Percentiles rank a stretch among this genome's conserved stretches.
Conservation (phyloP, 1,140 invertebrate genomes). For the Heliconius nattereri region DNA sequence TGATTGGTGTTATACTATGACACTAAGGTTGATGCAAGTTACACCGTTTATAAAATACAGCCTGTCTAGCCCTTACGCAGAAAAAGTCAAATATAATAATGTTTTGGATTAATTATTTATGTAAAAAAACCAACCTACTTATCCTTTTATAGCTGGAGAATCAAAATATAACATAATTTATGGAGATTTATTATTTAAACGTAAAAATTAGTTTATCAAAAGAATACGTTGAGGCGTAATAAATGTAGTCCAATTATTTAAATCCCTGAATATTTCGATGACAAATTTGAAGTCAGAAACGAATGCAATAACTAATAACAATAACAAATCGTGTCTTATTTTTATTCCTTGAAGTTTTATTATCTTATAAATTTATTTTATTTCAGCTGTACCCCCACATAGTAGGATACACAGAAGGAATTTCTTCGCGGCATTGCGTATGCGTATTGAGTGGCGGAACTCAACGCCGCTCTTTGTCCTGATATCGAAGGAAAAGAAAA, state of each 20-base stretch:
- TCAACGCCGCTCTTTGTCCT: too few species aligned
- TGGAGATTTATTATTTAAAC: neutral
- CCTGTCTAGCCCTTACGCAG: too few species aligned
- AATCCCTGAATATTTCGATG: neutral
- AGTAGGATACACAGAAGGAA: too few species aligned
- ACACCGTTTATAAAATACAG: too few species aligned
- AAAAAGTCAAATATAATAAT: too few species aligned
- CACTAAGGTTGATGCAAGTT: too few species aligned
- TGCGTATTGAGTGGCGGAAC: too few species aligned
- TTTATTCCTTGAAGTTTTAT: neutral
- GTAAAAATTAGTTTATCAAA: slow-evolving; percentile 2
- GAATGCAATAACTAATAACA: slow-evolving; percentile 11
- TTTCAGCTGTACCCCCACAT: too few species aligned
- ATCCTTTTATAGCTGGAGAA: neutral
- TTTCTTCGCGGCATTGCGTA: too few species aligned
- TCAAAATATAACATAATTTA: neutral
- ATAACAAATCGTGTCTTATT: slow-evolving; percentile 6
- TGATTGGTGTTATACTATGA: too few species aligned
- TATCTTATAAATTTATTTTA: neutral
- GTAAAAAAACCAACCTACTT: neutral
- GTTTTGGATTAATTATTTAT: too few species aligned
- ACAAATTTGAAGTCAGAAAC: neutral
- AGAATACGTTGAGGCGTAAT: neutral
- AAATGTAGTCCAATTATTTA: slow-evolving; percentile 4
- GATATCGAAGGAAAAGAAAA: too few species aligned